Evolutionary conservation across 2,113 vertebrate genomes (phyloP).

Genomic region (Anhinga anhinga): DNA sequence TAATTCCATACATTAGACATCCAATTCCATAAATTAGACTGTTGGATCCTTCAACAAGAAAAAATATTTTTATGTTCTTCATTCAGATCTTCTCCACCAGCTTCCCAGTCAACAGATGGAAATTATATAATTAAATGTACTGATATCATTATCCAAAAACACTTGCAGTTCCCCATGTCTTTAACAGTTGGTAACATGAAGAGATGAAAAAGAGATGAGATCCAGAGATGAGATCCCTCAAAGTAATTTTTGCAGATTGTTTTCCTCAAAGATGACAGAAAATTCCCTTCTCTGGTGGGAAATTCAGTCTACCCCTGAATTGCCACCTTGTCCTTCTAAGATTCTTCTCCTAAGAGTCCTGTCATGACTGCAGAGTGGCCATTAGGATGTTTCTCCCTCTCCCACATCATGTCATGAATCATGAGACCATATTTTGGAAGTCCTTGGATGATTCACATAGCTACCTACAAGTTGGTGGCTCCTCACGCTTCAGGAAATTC

Average conservation of each 20-base stretch:
- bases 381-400: background rate
- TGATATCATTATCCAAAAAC: background rate
- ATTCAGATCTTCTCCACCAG: background rate
- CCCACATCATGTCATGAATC: background rate
- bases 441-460: background rate
- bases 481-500: background rate
- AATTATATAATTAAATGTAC: slow-evolving; percentile 15
- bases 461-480: background rate
- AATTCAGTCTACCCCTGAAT: background rate
- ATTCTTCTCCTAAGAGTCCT: background rate
- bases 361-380: background rate
- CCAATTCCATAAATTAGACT: background rate
- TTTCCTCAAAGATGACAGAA: background rate
- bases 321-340: background rate
- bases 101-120: slow-evolving; percentile 26
- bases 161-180: background rate
- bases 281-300: background rate
- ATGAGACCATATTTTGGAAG: background rate
- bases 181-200: slow-evolving; percentile 8
- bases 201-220: background rate
- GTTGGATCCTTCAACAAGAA: background rate
- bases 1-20: background rate
- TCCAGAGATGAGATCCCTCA: background rate
- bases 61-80: background rate
- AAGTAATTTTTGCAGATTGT: background rate